Evolutionary conservation across 1,140 invertebrate species (phyloP), one percentile per base, ranked within the genome.

Genomic region (Diachasma alloeum): DNA sequence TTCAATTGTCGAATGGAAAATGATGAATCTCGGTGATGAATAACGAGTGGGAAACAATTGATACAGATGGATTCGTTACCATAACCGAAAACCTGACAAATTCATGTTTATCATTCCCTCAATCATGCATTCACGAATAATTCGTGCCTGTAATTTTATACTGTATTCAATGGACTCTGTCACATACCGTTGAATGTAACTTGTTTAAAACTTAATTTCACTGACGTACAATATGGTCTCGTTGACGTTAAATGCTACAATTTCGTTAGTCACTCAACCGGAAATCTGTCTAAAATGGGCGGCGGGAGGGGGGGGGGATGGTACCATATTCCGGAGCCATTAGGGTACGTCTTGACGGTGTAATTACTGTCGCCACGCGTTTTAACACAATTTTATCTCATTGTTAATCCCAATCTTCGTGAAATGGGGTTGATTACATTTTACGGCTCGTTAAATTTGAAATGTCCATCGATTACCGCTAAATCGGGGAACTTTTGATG

Each of bases 191-290:
- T 69, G 44, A 75, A 69, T 36, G 42, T 10, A 44, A 36, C 63
- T 53, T 36, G 74, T 48, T 69, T 44, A 66, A n/a, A 75, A 75
- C 63, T 46, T 75, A 24, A 63, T 63, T 63, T 15, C 59, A 24
- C 6, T 56, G 42, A 70, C 39, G 36, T 37, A 59, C 36, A 69
- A 69, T 69, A 24, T 66, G 31, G 39, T 66, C 66, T 39, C 68
- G 48, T 76, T 69, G 72, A 46, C 72, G 78, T 75, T 82, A 80
- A 82, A 76, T 81, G 72, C 81, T 76, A 77, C 77, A 82, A 83
- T 79, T 82, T 80, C 69, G 78, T 80, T 82, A 81, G 79, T 78
- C 72, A 74, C 71, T 81, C 59, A 63, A 67, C 53, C 75, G 79
- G 74, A 75, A 82, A 83, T 83, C 82, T 73, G 72, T 74, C 24